These are phyloP conservation scores for Bilobella aurantiaca DNA, from an alignment of 1,140 invertebrate genomes.

Conservation along the genomic window DNA sequence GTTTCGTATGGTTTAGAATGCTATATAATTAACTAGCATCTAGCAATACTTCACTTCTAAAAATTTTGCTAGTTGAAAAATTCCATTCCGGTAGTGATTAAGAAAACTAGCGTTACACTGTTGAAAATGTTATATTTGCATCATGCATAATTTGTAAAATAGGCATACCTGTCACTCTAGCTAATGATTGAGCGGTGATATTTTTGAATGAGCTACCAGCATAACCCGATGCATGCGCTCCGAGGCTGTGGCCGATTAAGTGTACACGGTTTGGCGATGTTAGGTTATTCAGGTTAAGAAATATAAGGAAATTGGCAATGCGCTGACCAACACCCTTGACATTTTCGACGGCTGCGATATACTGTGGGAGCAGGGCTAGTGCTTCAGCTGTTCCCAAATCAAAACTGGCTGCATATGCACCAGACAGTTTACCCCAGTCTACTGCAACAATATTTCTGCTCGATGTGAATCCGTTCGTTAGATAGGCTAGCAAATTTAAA, in stretches of 20 bases:
- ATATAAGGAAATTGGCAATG: slow-evolving; percentile 9
- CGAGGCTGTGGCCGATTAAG: slow-evolving; percentile 3
- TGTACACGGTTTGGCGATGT: not conserved
- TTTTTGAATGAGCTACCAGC: not conserved
- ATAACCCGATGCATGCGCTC: not conserved
- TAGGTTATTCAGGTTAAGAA: slow-evolving; percentile 3
- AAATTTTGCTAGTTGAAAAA: too few species aligned
- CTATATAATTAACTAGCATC: too few species aligned
- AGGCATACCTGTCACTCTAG: not conserved
- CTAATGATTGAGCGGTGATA: not conserved
- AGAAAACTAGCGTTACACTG: too few species aligned
- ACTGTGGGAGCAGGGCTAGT: not conserved
- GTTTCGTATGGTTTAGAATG: too few species aligned
- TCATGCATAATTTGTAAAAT: too few species aligned
- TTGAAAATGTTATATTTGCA: too few species aligned
- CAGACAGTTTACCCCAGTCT: slow-evolving; percentile 14
- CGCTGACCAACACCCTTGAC: slow-evolving; percentile 2
- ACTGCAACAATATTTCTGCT: slow-evolving; percentile 11
- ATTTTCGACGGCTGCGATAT: slow-evolving; percentile 1
- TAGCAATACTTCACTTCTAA: too few species aligned
- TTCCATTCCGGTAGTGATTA: too few species aligned
- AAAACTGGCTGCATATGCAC: not conserved
- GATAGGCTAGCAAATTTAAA: not conserved
- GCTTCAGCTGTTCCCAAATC: not conserved
- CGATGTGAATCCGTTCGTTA: not conserved